Conservation (phyloP, 2,888 invertebrate genomes). For the Gymnosoma rotundatum region DNA sequence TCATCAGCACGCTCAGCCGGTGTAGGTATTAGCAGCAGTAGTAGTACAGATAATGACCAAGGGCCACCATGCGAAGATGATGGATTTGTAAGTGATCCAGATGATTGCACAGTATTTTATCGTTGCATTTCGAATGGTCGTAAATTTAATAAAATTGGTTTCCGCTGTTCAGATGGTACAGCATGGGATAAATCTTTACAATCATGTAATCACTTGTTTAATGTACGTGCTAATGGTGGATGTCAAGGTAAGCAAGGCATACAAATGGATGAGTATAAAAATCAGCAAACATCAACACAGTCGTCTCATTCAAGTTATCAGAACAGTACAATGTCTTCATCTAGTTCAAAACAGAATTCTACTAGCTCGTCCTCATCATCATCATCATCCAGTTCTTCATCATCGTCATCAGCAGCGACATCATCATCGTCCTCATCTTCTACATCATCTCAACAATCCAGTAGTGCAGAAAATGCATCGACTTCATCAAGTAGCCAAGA, state of each 20-base stretch:
- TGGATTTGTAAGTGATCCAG: conserved; percentile 88
- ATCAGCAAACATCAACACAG: conserved; percentile 75
- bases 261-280: conserved; percentile 71
- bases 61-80: conserved; percentile 84
- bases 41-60: conserved; percentile 65
- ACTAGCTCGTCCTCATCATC: conserved; percentile 68
- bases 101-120: conserved; percentile 89
- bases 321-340: conserved; percentile 74
- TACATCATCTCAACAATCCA: conserved; percentile 66
- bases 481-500: conserved; percentile 57
- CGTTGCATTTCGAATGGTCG: conserved; percentile 87
- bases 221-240: conserved; percentile 84
- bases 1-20: conserved; percentile 77
- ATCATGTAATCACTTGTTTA: conserved; percentile 88
- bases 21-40: conserved; percentile 59
- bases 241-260: conserved; percentile 76
- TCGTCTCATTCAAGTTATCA: conserved; percentile 75
- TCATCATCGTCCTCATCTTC: conserved; percentile 62
- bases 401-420: neutral
- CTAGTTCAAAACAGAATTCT: conserved; percentile 48
- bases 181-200: conserved; percentile 88
- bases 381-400: conserved; percentile 69
- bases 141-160: conserved; percentile 87
- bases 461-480: conserved; percentile 70
- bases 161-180: conserved; percentile 89